Percentiles rank a stretch among this genome's conserved stretches.
Evolutionary conservation across 2,113 vertebrate species (phyloP).

Genomic region (Ptilorrhoa leucosticta): DNA sequence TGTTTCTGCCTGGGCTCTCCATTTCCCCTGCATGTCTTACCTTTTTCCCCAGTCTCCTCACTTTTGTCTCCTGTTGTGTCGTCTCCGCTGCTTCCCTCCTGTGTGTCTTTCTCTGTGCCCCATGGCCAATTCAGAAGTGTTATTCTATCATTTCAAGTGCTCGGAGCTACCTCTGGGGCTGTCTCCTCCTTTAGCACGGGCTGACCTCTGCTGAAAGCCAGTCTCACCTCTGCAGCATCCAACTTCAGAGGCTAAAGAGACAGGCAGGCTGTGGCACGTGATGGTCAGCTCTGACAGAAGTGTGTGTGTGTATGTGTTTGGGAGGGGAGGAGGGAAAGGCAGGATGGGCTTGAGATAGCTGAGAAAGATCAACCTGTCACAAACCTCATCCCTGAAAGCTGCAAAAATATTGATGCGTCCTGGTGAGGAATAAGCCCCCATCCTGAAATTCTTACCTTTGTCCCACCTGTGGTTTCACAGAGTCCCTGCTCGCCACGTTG

Average conservation of each 20-base stretch:
- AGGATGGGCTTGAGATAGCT: neutral
- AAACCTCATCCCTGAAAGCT: neutral
- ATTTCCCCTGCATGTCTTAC: neutral
- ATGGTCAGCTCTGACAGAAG: neutral
- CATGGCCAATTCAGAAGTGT: neutral
- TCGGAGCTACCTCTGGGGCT: neutral
- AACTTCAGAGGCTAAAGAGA: neutral
- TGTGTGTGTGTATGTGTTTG: neutral
- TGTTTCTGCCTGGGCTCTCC: neutral
- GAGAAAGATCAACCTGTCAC: neutral
- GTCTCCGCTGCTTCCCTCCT: neutral
- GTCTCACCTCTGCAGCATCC: neutral
- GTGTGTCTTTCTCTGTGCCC: neutral
- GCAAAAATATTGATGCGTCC: neutral
- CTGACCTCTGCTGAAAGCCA: constrained; percentile 41
- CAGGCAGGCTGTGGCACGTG: neutral
- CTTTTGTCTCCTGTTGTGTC: neutral
- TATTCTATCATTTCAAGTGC: neutral
- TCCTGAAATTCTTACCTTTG: neutral
- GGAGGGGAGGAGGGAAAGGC: neutral
- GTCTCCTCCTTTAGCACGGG: neutral
- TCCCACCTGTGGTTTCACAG: neutral
- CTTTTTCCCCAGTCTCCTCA: neutral
- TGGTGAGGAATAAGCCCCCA: neutral
- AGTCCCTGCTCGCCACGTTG: neutral